Evolutionary conservation across 2,113 vertebrate species (phyloP), one percentile per base, ranked within the genome.

Genomic region (Tychaedon coryphoeus): DNA sequence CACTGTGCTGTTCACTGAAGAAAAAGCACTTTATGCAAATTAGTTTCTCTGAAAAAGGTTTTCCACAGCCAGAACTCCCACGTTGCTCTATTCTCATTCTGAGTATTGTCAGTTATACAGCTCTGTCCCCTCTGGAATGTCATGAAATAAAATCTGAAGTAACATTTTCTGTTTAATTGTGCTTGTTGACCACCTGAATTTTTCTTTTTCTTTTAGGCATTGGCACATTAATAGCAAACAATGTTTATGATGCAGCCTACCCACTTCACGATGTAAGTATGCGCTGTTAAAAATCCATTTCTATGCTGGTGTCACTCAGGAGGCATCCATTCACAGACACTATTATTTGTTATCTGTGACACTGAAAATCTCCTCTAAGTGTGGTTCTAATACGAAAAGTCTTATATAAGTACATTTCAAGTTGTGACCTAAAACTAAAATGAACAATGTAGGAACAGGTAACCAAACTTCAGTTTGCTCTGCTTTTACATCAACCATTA

Each of bases 231-330:
- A 98, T 99, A 96, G 99, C 99, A 92, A 99, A 98, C 69, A 98
- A 98, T 58, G 97, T 99, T 91, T 99, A 99, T 47, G 98, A 99
- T 66, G 98, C 99, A 72, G 99, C 99, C 86, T 99, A 99, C 84
- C 98, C 99, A n/a, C 98, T 99, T 80, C 99, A 99, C 56, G 99
- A 99, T 51, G 99, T 99, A 96, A 79, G 99, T 99, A 86, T 77
- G 77, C 13, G 9, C 2, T 24, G 5, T 34, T 34, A 31, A 74
- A 77, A 65, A 36, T 28, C 3, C 38, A n/a, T 8, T 74, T 81
- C 17, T 64, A 19, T 74, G n/a, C 36, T 76, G 12, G 3, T 76
- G 33, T 70, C 28, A 18, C 47, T 54, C 20, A 47, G 11, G 62
- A 28, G 6, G 28, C 22, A 60, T 38, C 17, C 40, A 3, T 36